Evolutionary conservation across 2,113 vertebrate genomes (phyloP).

Genomic region (Amblyopsis rosae): DNA sequence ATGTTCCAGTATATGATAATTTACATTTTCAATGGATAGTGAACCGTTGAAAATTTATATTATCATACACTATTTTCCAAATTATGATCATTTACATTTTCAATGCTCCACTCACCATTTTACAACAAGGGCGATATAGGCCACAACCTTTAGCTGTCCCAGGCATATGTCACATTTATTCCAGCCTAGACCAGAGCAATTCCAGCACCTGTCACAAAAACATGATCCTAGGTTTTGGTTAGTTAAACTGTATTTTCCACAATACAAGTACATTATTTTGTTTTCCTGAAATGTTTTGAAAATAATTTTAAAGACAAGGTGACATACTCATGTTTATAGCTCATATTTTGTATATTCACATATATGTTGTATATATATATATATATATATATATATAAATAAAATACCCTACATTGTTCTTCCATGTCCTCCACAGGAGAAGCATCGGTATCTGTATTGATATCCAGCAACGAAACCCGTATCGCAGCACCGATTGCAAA

Average conservation of each 20-base stretch:
- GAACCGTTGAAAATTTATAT: no score
- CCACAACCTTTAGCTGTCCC: not conserved
- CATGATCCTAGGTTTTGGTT: no score
- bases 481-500: not conserved
- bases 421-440: not conserved
- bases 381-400: no score
- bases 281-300: not conserved
- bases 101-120: not conserved
- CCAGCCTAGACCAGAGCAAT: not conserved
- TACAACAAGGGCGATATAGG: not conserved
- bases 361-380: no score
- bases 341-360: no score
- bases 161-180: not conserved
- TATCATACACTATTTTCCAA: no score
- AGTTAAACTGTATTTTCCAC: no score
- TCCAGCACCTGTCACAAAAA: not conserved
- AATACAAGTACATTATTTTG: no score
- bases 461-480: not conserved
- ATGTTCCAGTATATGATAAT: no score
- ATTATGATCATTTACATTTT: no score
- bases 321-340: not conserved
- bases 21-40: no score
- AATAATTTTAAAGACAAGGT: not conserved
- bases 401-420: not conserved
- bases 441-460: not conserved